Conservation (phyloP, 2,888 invertebrate species). For the Didymodactylos carnosus region DNA sequence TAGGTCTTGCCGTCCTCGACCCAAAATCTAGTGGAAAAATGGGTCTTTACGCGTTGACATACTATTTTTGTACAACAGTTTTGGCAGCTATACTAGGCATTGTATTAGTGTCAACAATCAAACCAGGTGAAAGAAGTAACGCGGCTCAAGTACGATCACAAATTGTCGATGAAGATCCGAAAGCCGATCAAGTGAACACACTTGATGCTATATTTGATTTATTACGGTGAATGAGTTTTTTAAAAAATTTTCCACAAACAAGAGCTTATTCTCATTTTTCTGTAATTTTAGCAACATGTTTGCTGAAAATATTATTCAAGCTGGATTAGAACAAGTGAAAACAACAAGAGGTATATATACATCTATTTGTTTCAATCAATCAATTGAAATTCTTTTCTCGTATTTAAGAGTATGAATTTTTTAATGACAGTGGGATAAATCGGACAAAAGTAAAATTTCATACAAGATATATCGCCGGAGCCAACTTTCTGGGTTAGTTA, state of each 20-base stretch:
- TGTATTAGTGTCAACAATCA: slow-evolving; percentile 5
- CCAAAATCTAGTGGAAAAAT: slow-evolving; percentile 46
- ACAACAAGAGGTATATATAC: slow-evolving; percentile 5
- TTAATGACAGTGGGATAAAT: too few relatives aligned
- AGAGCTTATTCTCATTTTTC: too few relatives aligned
- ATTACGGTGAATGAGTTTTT: background rate
- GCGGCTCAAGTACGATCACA: background rate
- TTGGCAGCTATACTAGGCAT: slow-evolving; percentile 40
- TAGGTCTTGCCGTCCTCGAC: slow-evolving; percentile 47
- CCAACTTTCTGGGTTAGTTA: background rate
- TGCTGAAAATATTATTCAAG: slow-evolving; percentile 44
- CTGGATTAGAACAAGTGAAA: slow-evolving; percentile 40
- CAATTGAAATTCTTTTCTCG: too few relatives aligned
- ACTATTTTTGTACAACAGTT: slow-evolving; percentile 47
- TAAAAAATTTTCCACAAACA: background rate
- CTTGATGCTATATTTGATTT: slow-evolving; percentile 18
- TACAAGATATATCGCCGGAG: background rate
- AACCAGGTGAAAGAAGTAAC: slow-evolving; percentile 6
- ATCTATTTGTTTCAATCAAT: too few relatives aligned
- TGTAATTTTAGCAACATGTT: slow-evolving; percentile 44
- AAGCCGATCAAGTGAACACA: slow-evolving; percentile 14
- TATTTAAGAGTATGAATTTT: too few relatives aligned
- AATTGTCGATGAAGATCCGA: background rate
- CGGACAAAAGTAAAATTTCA: background rate
- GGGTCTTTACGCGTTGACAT: slow-evolving; percentile 44